A percentile compares a stretch with the other conserved stretches of the same genome.
Evolutionary conservation across 2,113 vertebrate species (phyloP).

Genomic region (Atlantisia rogersi): DNA sequence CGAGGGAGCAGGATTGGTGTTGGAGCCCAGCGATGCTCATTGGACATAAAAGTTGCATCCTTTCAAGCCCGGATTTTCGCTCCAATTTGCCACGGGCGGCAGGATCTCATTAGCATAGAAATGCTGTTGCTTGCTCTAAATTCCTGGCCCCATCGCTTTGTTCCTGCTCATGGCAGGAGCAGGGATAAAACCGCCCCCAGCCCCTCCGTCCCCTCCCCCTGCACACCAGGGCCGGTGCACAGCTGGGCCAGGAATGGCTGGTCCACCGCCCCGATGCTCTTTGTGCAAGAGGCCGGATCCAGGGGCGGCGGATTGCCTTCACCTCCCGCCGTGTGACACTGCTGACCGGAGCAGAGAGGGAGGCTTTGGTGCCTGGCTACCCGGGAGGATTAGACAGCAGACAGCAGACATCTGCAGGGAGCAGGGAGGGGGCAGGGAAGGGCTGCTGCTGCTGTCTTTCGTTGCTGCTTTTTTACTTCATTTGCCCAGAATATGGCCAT

Average conservation of each 20-base stretch:
- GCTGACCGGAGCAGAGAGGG: neutral
- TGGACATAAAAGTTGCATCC: conserved; percentile 14
- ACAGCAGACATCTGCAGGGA: neutral
- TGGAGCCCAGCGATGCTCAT: neutral
- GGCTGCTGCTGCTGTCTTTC: neutral
- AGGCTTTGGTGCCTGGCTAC: neutral
- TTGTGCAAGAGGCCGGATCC: neutral
- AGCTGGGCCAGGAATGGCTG: neutral
- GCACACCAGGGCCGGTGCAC: too few species aligned
- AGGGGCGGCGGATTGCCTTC: neutral
- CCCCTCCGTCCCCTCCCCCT: neutral
- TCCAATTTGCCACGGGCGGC: conserved; percentile 38
- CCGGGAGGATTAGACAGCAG: neutral
- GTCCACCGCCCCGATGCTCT: neutral
- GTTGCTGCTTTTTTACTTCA: neutral
- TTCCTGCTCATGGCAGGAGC: neutral
- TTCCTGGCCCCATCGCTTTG: conserved; percentile 39
- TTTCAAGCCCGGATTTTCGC: conserved; percentile 10
- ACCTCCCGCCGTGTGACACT: neutral
- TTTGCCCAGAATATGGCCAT: neutral
- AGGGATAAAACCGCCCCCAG: neutral
- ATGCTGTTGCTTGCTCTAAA: neutral
- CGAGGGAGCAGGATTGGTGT: neutral
- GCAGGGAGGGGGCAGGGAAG: neutral
- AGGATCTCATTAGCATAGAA: conserved; percentile 52